These are phyloP conservation scores for Operophtera brumata DNA, from an alignment of 2,888 invertebrate genomes.

Conservation along the genomic window DNA sequence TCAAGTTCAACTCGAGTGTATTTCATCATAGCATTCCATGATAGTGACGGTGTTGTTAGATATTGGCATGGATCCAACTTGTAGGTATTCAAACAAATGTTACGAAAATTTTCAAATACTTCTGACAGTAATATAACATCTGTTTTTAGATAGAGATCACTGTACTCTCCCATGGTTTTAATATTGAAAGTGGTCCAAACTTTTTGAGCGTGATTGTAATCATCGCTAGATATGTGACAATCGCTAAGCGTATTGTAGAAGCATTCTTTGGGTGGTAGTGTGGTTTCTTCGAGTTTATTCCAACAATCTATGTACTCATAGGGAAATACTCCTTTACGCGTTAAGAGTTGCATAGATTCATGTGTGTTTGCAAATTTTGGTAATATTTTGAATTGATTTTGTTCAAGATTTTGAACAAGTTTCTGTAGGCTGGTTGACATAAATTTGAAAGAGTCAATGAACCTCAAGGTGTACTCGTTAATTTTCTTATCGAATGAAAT, in stretches of 20 bases:
- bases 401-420: conserved; percentile 4
- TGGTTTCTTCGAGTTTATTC: conserved; percentile 19
- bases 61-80: conserved; percentile 11
- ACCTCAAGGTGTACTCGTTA: conserved; percentile 2
- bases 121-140: conserved; percentile 44
- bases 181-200: conserved; percentile 40
- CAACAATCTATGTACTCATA: conserved; percentile 33
- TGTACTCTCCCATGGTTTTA: conserved; percentile 39
- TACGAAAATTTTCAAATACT: conserved; percentile 47
- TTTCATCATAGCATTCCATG: conserved; percentile 38
- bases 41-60: conserved; percentile 26
- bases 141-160: conserved; percentile 42
- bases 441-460: conserved; percentile 19
- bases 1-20: conserved; percentile 29
- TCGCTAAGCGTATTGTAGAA: conserved; percentile 28
- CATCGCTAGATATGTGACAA: conserved; percentile 18
- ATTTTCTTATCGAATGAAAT: conserved; percentile 12
- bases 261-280: conserved; percentile 21
- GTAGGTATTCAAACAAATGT: conserved; percentile 37
- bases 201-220: conserved; percentile 35
- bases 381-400: conserved; percentile 3
- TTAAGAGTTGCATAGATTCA: conserved; percentile 10
- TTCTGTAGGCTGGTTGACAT: conserved; percentile 12
- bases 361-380: not conserved
- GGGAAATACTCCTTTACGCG: conserved; percentile 34